Evolutionary conservation across 1,140 invertebrate genomes (phyloP), one percentile per base, ranked within the genome.

Genomic region (Cotesia glomerata): DNA sequence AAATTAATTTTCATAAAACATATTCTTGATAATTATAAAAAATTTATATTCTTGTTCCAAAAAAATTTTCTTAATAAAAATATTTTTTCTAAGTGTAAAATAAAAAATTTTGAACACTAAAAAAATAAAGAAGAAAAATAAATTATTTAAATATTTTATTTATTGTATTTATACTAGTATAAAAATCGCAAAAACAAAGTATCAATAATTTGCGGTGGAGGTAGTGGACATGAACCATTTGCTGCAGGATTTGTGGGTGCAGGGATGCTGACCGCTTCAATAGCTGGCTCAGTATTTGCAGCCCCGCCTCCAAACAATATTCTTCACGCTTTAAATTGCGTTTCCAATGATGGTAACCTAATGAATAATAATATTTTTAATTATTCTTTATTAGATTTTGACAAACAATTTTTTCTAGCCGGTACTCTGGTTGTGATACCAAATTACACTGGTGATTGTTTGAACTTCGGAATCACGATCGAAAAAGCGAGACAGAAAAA

Each of bases 221-320:
- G 95, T 16, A 94, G 94, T 16, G 95, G 95, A 4, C 95, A 96
- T 81, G 95, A 97, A 84, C 95, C 95, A 13, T 93, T 93, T 85
- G 87, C 90, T 74, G 90, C 90, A 86, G 93, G 95, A 69, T 94
- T 92, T 79, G 92, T 96, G 51, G 95, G 95, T 0, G 69, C 81
- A 45, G 94, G 94, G 4, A 92, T 95, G 91, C 81, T 96, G 59
- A 91, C 90, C 54, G 94, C 90, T 3, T 90, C 93, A 9, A 90
- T 96, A 11, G 89, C 90, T 62, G 95, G 95, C 0, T 89, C 90
- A 1, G 89, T 96, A 64, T 97, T 95, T 83, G 90, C 94, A 0
- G 93, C 95, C 4, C 95, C 95, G 4, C 92, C 95, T 0, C 88
- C 92, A 1, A 89, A 88, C 34, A 83, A 91, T 71, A 91, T 96